Evolutionary conservation across 1,140 invertebrate genomes (phyloP).

Genomic region (Hypothenemus hampei): DNA sequence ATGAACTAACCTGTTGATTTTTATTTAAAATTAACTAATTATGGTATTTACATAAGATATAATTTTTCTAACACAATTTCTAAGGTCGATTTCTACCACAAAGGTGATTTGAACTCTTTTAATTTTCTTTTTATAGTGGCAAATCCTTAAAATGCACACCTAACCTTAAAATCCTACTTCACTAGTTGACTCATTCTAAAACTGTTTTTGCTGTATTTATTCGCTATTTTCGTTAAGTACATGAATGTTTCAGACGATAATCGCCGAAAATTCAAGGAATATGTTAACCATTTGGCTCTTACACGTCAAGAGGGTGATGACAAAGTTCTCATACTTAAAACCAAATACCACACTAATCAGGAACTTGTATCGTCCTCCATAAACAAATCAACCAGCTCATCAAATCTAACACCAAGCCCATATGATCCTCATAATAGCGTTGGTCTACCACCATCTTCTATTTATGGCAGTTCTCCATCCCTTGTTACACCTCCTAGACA

Average conservation of each 20-base stretch:
- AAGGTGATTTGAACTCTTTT: no score
- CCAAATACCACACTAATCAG: conserved; percentile 54
- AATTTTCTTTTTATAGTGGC: no score
- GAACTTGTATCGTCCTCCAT: conserved; percentile 11
- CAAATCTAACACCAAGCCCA: conserved; percentile 14
- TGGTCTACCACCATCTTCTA: conserved; percentile 32
- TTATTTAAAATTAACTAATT: no score
- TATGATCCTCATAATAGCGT: conserved; percentile 47
- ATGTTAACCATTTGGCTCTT: conserved; percentile 80
- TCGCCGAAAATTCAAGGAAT: conserved; percentile 81
- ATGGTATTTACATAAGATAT: no score
- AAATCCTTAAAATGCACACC: no score
- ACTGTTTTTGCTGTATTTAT: no score
- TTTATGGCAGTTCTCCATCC: conserved; percentile 26
- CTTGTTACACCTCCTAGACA: conserved; percentile 45
- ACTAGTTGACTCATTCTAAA: no score
- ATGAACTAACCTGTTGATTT: conserved; percentile 12
- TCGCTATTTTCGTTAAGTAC: neutral
- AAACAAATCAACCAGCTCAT: conserved; percentile 12
- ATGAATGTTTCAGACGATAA: conserved; percentile 61
- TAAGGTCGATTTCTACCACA: no score
- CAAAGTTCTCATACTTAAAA: conserved; percentile 78
- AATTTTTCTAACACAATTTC: no score
- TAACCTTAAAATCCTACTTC: no score
- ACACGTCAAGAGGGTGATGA: conserved; percentile 77